Base-by-base conservation (phyloP, 1,140 invertebrate species). In the Pomacea maculata region DNA sequence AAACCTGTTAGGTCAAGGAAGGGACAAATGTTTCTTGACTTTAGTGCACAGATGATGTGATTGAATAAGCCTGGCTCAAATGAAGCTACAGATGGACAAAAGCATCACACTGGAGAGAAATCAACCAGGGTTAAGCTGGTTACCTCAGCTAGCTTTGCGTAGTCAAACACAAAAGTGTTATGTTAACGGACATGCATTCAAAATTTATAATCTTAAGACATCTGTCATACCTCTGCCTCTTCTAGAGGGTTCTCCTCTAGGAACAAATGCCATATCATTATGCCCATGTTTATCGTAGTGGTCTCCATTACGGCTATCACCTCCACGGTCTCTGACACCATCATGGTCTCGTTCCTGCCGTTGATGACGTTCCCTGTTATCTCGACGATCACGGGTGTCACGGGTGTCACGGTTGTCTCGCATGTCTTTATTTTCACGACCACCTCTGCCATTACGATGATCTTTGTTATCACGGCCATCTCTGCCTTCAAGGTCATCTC, bases 171-270 rank as follows among this genome's bases (percentile, higher is more conserved):
- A 45, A 45, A 45, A 45, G 34, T 45, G 0, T 0, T 45, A 45
- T 4, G 34, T 45, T 45, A 45, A 45, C 25, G 25, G 25, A 25
- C 25, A 25, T 25, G 25, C 25, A 25, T 45, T 45, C 34, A 61
- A 17, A 25, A 4, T 21, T n/a, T 61, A 15, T 71, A 19, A 45
- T 45, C 34, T 45, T 45, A 45, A 45, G 34, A 45, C 34, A 45
- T 45, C 34, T 64, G 25, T 29, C 77, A 80, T 80, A 87, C 89
- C 89, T 88, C 89, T 85, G 5, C 89, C 89, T 81, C 89, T 83
- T 73, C 87, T 83, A 7, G 95, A 96, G 0, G 95, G 96, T 88
- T 96, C 95, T 7, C 96, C 96, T 21, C 95, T 93, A 0, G 95
- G 96, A 17, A 95, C 94, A 91, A 96, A 88, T 15, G 79, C 65